Evolutionary conservation across 2,113 vertebrate species (phyloP).

Genomic region (Mionectes macconnelli): DNA sequence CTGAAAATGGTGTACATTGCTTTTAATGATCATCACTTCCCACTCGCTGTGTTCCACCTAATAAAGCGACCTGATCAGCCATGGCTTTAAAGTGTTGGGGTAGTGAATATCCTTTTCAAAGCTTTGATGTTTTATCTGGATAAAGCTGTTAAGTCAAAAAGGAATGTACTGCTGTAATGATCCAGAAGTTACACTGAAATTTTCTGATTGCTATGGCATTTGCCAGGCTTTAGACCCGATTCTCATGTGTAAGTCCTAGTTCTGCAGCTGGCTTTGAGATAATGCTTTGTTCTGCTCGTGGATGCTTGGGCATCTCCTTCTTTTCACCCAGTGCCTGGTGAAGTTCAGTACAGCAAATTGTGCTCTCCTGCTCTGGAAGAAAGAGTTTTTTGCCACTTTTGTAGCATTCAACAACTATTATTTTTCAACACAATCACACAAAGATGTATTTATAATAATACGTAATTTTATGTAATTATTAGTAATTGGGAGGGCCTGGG

Average conservation of each 20-base stretch:
- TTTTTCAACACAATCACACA: not conserved
- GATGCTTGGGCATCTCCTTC: not conserved
- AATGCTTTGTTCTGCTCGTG: not conserved
- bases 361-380: not conserved
- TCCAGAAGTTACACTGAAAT: not conserved
- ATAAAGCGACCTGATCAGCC: not conserved
- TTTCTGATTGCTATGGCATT: not conserved
- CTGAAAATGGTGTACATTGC: not conserved
- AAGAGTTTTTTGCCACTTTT: not conserved
- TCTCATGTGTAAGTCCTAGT: not conserved
- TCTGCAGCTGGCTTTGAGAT: not conserved
- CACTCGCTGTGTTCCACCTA: not conserved
- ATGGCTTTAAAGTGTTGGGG: not conserved
- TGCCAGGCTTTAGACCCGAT: not conserved
- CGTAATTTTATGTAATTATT: not conserved
- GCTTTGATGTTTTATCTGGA: not conserved
- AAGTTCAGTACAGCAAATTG: not conserved
- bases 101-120: not conserved
- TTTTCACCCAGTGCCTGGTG: not conserved
- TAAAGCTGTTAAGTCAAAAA: not conserved
- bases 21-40: not conserved
- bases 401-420: not conserved
- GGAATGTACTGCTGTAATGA: not conserved
- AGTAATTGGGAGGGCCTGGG: not conserved
- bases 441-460: not conserved